Base-by-base conservation (phyloP, 2,113 vertebrate genomes). In the Oncorhynchus masou region DNA sequence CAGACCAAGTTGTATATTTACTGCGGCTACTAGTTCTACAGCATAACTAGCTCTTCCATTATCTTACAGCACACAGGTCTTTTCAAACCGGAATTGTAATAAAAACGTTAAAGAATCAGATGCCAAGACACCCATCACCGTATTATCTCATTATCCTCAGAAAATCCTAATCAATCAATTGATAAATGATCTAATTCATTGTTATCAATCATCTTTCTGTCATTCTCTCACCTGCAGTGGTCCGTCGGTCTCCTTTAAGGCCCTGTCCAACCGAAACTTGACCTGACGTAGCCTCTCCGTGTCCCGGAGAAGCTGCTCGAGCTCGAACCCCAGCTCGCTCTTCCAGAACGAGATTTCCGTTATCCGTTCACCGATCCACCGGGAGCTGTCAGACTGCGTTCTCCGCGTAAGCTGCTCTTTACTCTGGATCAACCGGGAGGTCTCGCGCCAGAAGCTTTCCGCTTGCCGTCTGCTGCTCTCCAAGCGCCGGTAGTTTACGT, bases 231-330 rank as follows among this genome's bases (percentile, higher is more conserved):
- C 70, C 59, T 80, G 48, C 51, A 68, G 54, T 34, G 69, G 48
- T 62, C 19, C 64, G 15, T 66, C 22, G 3, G 51, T 82, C 81
- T 77, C 81, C n/a, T n/a, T 62, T 70, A 80, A 75, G 73, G 68
- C 59, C 76, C 70, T 80, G 73, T 64, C 74, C 79, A 84, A 71
- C 65, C 83, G 78, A 57, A 74, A 68, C 81, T 76, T 83, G 81
- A 84, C 82, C 80, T 73, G 31, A 74, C 71, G 79, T 69, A 74
- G 80, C 71, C 83, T 24, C 51, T 51, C 62, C 11, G 70, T 62
- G 19, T 74, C 72, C 6, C 34, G 51, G 15, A 45, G 31, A 84
- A 90, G 86, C 84, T 89, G 83, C 48, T 90, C 68, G 57, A 79
- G 59, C 76, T 85, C 71, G 22, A 84, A 54, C 74, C 74, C 74